phyloP scores from a whole-genome alignment of 2,113 vertebrate genomes.

The Ptilorrhoa leucosticta region DNA sequence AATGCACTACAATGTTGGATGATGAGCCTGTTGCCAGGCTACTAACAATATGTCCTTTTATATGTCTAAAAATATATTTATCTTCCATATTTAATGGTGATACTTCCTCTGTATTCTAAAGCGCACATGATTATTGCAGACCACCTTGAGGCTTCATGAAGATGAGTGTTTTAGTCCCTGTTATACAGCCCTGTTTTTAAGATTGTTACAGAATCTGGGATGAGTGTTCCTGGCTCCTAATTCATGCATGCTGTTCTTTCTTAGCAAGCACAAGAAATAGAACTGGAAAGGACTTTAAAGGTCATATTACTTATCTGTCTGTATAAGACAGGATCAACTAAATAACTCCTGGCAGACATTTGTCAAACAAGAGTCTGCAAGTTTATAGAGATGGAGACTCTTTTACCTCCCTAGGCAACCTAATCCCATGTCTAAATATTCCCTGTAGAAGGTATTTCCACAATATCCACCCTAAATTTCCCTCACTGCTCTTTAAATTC shows the following conservation, averaged over 20 bases:
- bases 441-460: not conserved
- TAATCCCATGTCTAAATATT: not conserved
- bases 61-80: slow-evolving; percentile 45
- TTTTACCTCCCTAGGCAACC: not conserved
- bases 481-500: not conserved
- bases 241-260: not conserved
- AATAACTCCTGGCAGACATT: not conserved
- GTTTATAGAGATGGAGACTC: not conserved
- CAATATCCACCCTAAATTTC: not conserved
- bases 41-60: slow-evolving; percentile 12
- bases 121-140: not conserved
- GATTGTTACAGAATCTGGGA: not conserved
- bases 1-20: not conserved
- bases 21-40: slow-evolving; percentile 51
- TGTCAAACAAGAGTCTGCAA: slow-evolving; percentile 3
- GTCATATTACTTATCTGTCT: not conserved
- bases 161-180: not conserved
- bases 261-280: not conserved
- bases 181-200: not conserved
- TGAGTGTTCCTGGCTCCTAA: not conserved
- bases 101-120: not conserved
- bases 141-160: not conserved
- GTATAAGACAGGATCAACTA: not conserved
- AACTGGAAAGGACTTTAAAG: not conserved
- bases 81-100: slow-evolving; percentile 1